Evolutionary conservation across 2,888 invertebrate genomes (phyloP).

Genomic region (Scaptomyza caliginosa): DNA sequence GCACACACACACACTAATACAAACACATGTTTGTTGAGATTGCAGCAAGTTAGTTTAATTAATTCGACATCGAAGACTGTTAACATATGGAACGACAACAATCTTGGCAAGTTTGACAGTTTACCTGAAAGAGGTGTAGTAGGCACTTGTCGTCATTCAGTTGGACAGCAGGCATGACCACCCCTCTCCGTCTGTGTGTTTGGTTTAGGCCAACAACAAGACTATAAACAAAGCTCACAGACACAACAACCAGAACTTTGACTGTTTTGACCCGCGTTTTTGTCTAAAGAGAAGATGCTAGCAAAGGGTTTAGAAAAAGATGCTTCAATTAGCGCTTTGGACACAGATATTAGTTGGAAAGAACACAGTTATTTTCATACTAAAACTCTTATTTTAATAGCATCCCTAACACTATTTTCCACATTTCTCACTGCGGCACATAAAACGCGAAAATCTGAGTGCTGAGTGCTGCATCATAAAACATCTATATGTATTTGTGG

Average conservation of each 20-base stretch:
- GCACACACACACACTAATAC: background rate
- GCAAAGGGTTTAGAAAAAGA: too few species aligned
- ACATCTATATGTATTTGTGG: slow-evolving; percentile 44
- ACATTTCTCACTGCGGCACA: slow-evolving; percentile 12
- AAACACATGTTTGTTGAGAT: background rate
- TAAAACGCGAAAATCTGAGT: slow-evolving; percentile 30
- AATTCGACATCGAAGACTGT: slow-evolving; percentile 73
- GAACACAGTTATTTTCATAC: slow-evolving; percentile 53
- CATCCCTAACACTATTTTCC: slow-evolving; percentile 13
- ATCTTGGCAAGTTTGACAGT: slow-evolving; percentile 65
- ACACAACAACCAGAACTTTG: slow-evolving; percentile 66
- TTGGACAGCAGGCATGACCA: slow-evolving; percentile 3
- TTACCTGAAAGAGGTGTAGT: slow-evolving; percentile 80
- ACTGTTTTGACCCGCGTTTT: slow-evolving; percentile 40
- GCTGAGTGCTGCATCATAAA: slow-evolving; percentile 36
- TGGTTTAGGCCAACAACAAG: slow-evolving; percentile 18
- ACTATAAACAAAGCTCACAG: slow-evolving; percentile 50
- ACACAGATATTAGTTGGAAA: slow-evolving; percentile 72
- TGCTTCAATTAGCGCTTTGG: slow-evolving; percentile 77
- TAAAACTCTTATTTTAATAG: slow-evolving; percentile 41
- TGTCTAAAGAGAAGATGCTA: slow-evolving; percentile 14
- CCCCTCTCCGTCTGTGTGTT: too few species aligned
- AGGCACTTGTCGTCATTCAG: slow-evolving; percentile 76
- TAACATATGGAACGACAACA: slow-evolving; percentile 60
- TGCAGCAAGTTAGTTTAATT: slow-evolving; percentile 75